phyloP scores from a whole-genome alignment of 1,140 invertebrate species.

The Yoshiicerus persimilis region DNA sequence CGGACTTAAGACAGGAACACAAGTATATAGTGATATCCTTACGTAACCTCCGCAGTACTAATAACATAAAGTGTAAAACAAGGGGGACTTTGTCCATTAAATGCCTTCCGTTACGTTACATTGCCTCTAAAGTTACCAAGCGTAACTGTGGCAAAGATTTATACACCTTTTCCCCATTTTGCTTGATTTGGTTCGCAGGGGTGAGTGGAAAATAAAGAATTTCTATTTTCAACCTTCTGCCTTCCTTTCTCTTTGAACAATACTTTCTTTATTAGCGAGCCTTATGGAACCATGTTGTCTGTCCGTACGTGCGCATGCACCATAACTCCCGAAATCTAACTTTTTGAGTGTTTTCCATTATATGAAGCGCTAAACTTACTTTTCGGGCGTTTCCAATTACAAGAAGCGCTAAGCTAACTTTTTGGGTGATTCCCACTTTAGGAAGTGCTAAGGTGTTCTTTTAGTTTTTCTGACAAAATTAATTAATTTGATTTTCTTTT shows the following conservation, averaged over 20 bases:
- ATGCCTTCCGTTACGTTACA: conserved; percentile 15
- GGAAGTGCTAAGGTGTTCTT: too few relatives aligned
- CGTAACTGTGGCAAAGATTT: conserved; percentile 12
- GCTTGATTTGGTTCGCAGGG: not conserved
- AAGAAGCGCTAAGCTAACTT: too few relatives aligned
- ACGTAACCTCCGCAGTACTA: not conserved
- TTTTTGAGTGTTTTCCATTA: too few relatives aligned
- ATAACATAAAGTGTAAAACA: not conserved
- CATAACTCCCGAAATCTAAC: too few relatives aligned
- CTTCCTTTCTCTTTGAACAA: not conserved
- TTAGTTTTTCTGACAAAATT: too few relatives aligned
- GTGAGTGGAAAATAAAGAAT: not conserved
- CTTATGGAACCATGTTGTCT: too few relatives aligned
- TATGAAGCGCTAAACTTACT: too few relatives aligned
- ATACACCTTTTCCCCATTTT: conserved; percentile 9
- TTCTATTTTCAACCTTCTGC: not conserved
- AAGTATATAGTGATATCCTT: not conserved
- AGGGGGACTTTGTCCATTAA: conserved; percentile 6
- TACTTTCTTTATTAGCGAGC: not conserved
- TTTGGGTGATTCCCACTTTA: too few relatives aligned
- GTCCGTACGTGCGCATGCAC: not conserved
- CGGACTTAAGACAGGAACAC: not conserved
- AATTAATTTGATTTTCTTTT: too few relatives aligned
- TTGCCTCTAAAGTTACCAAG: not conserved
- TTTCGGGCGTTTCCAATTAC: too few relatives aligned